Conservation (phyloP, 2,113 vertebrate genomes). For the Candoia aspera region DNA sequence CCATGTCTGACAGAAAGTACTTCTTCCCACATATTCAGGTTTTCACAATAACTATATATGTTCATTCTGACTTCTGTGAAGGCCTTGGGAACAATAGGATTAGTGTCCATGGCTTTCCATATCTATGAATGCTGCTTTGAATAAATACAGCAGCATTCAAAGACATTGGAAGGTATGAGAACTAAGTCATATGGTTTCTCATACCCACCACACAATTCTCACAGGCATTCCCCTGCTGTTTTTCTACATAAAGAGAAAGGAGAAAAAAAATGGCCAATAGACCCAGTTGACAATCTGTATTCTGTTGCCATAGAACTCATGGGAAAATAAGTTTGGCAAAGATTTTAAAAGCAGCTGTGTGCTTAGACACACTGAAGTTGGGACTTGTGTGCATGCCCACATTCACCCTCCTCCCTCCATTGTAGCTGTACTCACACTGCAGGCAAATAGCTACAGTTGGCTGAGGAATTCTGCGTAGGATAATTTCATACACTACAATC, state of each 20-base stretch:
- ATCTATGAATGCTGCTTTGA: not conserved
- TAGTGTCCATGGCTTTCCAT: not conserved
- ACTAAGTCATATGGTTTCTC: not conserved
- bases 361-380: no score
- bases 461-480: not conserved
- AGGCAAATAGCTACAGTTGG: not conserved
- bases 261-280: not conserved
- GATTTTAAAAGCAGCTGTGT: no score
- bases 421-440: no score
- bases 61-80: no score
- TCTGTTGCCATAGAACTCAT: not conserved
- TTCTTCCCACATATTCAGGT: no score
- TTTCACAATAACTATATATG: no score
- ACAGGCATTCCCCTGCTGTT: not conserved
- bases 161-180: not conserved
- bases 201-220: not conserved
- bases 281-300: not conserved
- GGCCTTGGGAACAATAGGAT: not conserved
- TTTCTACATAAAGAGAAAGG: not conserved
- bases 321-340: no score
- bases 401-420: no score
- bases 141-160: not conserved
- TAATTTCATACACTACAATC: not conserved
- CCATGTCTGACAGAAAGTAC: no score
- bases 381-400: no score